Base-by-base conservation (phyloP, 2,113 vertebrate species). In the Elgaria multicarinata region DNA sequence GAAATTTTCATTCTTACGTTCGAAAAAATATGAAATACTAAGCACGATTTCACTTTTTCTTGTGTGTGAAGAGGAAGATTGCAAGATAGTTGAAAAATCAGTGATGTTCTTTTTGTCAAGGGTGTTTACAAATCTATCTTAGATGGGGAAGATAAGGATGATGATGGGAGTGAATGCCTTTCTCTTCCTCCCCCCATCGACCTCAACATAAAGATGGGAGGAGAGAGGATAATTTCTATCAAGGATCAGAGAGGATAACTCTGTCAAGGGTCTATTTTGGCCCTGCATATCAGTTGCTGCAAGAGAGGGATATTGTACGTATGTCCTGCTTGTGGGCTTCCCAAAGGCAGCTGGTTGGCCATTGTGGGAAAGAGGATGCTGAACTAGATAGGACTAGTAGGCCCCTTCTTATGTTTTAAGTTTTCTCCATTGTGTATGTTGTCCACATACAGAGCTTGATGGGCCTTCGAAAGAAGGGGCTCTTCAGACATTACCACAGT, bases 1-100 rank as follows among this genome's bases (percentile, higher is more conserved):
- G 80, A 83, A n/a, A 66, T 44, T 66, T 83, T 76, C 39, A 76
- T 77, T 84, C 39, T 83, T 50, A 83, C 66, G 42, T 36, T 89
- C 76, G 42, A 31, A 53, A 83, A 72, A 66, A 31, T 83, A 53
- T 12, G 9, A 20, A 28, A 22, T 71, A 13, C 50, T 72, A n/a
- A 64, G 67, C 64, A 79, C 44, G 6, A 8, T 31, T 69, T 78
- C 5, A 20, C n/a, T 24, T 66, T 33, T 72, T 1, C 18, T 6
- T 87, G 12, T 28, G 55, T 28, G 36, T 28, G 79, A 83, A 18
- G 13, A 3, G 76, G 69, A 83, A 33, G 26, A 62, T 64, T 69
- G 3, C n/a, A 55, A 55, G 64, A 10, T 75, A 36, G 12, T 36
- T 58, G 14, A 36, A 82, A 16, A 72, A 44, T 20, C 42, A 79